Evolutionary conservation across 1,140 invertebrate genomes (phyloP).

Genomic region (Asobara japonica): DNA sequence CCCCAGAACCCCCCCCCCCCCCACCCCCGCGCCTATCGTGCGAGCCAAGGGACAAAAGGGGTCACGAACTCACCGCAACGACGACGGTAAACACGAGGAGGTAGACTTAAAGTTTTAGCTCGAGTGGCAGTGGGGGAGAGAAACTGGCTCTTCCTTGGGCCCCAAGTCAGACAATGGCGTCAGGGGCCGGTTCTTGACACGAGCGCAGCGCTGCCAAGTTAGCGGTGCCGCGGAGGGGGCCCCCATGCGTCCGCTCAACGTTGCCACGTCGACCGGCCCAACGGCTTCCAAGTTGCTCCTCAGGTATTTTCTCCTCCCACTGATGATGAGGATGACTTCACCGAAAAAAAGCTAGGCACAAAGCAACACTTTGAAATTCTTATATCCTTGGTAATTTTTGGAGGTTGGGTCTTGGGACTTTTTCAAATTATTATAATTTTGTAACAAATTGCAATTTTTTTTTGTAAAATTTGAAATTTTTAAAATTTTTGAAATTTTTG

Average conservation of each 20-base stretch:
- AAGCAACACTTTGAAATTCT: too few relatives aligned
- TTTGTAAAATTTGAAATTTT: too few relatives aligned
- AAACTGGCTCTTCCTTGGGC: slow-evolving; percentile 21
- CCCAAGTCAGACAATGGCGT: slow-evolving; percentile 57
- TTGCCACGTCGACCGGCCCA: slow-evolving; percentile 32
- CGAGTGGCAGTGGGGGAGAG: slow-evolving; percentile 33
- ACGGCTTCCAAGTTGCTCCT: neutral
- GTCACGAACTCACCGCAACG: slow-evolving; percentile 44
- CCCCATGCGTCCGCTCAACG: slow-evolving; percentile 27
- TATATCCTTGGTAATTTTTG: too few relatives aligned
- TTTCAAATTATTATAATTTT: too few relatives aligned
- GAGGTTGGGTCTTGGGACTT: too few relatives aligned
- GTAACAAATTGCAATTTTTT: too few relatives aligned
- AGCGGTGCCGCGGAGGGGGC: neutral
- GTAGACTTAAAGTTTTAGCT: neutral
- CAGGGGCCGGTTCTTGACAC: slow-evolving; percentile 63
- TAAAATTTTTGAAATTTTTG: too few relatives aligned
- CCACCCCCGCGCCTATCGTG: neutral
- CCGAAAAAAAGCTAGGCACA: neutral
- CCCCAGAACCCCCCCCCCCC: neutral
- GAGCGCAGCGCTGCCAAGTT: slow-evolving; percentile 38
- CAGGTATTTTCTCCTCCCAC: neutral
- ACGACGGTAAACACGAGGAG: slow-evolving; percentile 44
- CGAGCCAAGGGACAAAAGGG: slow-evolving; percentile 45
- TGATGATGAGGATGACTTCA: neutral